Evolutionary conservation across 1,140 invertebrate genomes (phyloP).

Genomic region (Galleria mellonella): DNA sequence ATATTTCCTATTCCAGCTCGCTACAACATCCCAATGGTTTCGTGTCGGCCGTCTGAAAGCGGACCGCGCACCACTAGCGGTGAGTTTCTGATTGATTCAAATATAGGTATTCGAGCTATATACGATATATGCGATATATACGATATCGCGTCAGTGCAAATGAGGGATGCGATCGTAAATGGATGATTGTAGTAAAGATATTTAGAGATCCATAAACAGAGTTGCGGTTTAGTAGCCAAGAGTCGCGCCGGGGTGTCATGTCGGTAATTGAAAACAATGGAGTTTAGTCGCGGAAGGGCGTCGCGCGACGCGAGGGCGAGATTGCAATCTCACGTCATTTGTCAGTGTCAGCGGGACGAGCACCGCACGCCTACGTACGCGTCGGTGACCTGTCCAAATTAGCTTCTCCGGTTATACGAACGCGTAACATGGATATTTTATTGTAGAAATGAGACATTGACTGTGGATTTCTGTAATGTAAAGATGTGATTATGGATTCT

Average conservation of each 20-base stretch:
- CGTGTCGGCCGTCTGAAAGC: conserved; percentile 45
- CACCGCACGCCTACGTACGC: conserved; percentile 40
- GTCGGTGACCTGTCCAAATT: conserved; percentile 54
- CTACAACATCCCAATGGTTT: conserved; percentile 38
- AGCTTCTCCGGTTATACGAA: conserved; percentile 17
- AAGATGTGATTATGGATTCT: too few species aligned
- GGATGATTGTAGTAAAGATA: conserved; percentile 61
- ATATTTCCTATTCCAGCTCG: conserved; percentile 48
- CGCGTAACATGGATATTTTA: neutral
- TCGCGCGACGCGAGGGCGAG: conserved; percentile 37
- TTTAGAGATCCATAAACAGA: conserved; percentile 57
- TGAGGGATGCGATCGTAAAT: conserved; percentile 53
- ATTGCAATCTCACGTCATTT: conserved; percentile 71
- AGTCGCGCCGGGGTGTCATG: conserved; percentile 56
- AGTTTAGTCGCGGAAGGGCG: conserved; percentile 53
- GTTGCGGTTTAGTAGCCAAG: conserved; percentile 53
- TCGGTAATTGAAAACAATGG: conserved; percentile 73
- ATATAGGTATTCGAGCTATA: conserved; percentile 2
- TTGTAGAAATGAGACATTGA: too few species aligned
- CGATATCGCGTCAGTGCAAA: conserved; percentile 36
- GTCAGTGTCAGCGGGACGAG: conserved; percentile 58
- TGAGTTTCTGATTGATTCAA: conserved; percentile 49
- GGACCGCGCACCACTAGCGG: conserved; percentile 27
- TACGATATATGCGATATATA: conserved; percentile 13
- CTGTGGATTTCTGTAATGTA: too few species aligned